These are phyloP conservation scores for Bagarius yarrelli DNA, from an alignment of 2,113 vertebrate species.

Conservation along the genomic window DNA sequence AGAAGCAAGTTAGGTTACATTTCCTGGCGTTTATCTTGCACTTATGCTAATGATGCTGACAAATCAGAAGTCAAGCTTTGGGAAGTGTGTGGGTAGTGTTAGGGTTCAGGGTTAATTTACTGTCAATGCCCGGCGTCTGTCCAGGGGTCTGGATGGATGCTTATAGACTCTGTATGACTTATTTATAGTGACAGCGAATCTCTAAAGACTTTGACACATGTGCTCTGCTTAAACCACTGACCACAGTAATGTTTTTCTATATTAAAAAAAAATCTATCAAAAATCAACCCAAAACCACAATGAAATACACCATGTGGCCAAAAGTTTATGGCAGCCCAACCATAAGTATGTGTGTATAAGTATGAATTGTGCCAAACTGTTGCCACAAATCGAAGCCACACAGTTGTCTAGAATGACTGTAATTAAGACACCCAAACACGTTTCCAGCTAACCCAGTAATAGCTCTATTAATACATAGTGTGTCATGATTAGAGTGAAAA, in stretches of 20 bases:
- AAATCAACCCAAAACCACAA: neutral
- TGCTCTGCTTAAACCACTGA: neutral
- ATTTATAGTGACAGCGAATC: conserved; percentile 38
- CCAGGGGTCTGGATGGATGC: conserved; percentile 31
- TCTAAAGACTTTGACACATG: conserved; percentile 25
- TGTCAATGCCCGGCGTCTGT: conserved; percentile 27
- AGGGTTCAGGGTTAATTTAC: conserved; percentile 43
- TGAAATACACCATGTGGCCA: neutral
- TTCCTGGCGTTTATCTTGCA: neutral
- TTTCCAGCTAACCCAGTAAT: too few relatives aligned
- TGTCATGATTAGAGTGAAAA: too few relatives aligned
- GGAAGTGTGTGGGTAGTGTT: conserved; percentile 22
- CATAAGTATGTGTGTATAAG: too few relatives aligned
- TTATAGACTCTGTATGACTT: neutral
- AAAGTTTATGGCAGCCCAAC: too few relatives aligned
- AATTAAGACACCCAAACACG: too few relatives aligned
- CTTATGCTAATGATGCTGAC: conserved; percentile 20
- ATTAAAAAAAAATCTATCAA: too few relatives aligned
- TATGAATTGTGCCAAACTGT: too few relatives aligned
- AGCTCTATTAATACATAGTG: too few relatives aligned
- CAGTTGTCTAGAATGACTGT: too few relatives aligned
- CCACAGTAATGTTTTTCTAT: too few relatives aligned
- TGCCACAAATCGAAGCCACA: too few relatives aligned
- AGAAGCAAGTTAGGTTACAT: neutral
- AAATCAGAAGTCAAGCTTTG: conserved; percentile 13